A percentile compares a stretch with the other conserved stretches of the same genome.
Conservation (phyloP, 2,113 vertebrate species). For the Phyllostomus discolor region DNA sequence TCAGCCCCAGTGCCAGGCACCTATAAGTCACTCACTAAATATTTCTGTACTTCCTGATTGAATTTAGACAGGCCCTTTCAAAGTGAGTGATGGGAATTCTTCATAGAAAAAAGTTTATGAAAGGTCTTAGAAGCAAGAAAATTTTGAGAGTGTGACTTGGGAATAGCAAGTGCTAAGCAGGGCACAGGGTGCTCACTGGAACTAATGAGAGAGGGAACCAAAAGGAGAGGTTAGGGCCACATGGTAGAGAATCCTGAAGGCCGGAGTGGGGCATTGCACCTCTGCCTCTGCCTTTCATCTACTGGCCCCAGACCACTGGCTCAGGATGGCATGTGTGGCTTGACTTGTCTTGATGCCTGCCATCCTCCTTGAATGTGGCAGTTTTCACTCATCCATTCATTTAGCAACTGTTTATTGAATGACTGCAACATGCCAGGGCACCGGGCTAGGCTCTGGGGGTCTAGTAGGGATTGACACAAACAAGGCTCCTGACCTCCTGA, state of each 20-base stretch:
- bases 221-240: background rate
- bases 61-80: background rate
- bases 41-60: background rate
- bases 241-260: accelerated
- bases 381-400: background rate
- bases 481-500: background rate
- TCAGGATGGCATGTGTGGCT: background rate
- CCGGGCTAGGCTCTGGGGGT: background rate
- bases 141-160: background rate
- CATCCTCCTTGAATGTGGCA: background rate
- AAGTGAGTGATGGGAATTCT: background rate
- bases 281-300: background rate
- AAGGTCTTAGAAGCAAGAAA: background rate
- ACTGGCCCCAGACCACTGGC: background rate
- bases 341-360: background rate
- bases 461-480: background rate
- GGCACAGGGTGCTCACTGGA: too few relatives aligned
- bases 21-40: background rate
- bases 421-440: background rate
- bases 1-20: background rate
- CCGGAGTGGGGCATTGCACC: background rate
- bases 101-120: background rate
- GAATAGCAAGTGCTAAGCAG: background rate
- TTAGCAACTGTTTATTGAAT: background rate
- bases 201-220: background rate